phyloP scores from a whole-genome alignment of 1,140 invertebrate species.

The Drosophila sproati region DNA sequence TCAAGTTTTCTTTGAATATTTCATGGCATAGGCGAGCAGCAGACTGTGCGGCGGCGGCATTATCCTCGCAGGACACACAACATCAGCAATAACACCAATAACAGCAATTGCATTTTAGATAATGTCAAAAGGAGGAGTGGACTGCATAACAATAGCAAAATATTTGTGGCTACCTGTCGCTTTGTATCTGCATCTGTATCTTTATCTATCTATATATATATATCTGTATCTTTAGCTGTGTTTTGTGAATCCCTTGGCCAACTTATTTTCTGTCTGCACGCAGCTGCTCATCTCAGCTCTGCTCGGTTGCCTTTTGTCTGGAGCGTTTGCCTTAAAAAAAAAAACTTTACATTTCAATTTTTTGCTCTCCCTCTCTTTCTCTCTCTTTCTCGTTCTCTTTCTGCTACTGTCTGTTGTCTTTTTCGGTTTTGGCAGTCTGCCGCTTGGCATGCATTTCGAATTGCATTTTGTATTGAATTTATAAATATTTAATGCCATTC shows the following conservation, averaged over 20 bases:
- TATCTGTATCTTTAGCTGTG: conserved; percentile 10
- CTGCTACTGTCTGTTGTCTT: conserved; percentile 3
- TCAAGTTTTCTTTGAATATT: conserved; percentile 71
- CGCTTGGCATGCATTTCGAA: conserved; percentile 76
- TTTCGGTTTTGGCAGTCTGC: conserved; percentile 61
- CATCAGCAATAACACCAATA: neutral
- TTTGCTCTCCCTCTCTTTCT: neutral
- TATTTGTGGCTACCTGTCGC: conserved; percentile 54
- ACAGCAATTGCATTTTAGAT: conserved; percentile 48
- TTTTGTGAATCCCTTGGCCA: conserved; percentile 37
- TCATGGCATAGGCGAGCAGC: conserved; percentile 42
- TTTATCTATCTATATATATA: neutral
- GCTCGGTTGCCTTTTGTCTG: conserved; percentile 61
- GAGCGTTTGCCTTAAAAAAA: conserved; percentile 50
- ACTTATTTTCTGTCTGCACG: conserved; percentile 44
- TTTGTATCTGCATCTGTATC: conserved; percentile 5
- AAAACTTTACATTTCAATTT: conserved; percentile 83
- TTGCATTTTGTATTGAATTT: conserved; percentile 84
- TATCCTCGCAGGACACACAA: conserved; percentile 28
- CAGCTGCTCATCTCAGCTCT: conserved; percentile 11
- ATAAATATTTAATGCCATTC: conserved; percentile 84
- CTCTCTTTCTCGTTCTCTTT: neutral
- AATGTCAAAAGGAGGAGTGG: conserved; percentile 11
- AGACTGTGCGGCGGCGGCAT: conserved; percentile 9
- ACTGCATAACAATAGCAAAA: conserved; percentile 34